phyloP scores from a whole-genome alignment of 2,888 invertebrate species.

The Digitonthophagus gazella region DNA sequence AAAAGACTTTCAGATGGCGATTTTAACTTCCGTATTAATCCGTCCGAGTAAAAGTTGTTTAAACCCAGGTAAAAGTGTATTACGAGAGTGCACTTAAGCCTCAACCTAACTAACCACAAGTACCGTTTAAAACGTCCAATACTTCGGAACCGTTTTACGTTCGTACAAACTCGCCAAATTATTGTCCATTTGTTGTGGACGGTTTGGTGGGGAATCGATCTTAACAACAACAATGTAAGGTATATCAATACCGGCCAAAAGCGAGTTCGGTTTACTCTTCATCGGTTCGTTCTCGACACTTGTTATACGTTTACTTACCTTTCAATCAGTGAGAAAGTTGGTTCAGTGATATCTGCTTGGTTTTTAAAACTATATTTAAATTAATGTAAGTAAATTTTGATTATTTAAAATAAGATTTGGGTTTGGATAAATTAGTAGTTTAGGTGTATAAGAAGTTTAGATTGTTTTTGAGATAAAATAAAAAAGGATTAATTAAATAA shows the following conservation, averaged over 20 bases:
- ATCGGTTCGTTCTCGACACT: background rate
- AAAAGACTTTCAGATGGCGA: background rate
- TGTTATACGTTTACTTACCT: background rate
- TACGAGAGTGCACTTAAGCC: background rate
- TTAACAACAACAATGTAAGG: background rate
- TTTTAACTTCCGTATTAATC: background rate
- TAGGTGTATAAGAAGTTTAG: background rate
- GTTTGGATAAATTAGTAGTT: background rate
- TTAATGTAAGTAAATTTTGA: background rate
- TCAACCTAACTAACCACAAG: background rate
- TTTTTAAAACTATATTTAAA: background rate
- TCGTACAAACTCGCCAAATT: background rate
- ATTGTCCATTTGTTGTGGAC: background rate
- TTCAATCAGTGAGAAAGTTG: background rate
- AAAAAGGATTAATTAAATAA: too few relatives aligned
- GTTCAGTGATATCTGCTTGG: too few relatives aligned
- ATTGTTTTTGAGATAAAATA: background rate
- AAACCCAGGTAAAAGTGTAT: background rate
- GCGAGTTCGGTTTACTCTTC: background rate
- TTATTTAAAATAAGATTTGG: background rate
- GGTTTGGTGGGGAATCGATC: background rate
- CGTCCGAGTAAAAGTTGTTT: background rate
- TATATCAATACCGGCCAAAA: background rate
- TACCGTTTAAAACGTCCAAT: background rate
- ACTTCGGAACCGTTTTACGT: background rate